Conservation (phyloP, 2,888 invertebrate species). For the Habrosyne pyritoides region DNA sequence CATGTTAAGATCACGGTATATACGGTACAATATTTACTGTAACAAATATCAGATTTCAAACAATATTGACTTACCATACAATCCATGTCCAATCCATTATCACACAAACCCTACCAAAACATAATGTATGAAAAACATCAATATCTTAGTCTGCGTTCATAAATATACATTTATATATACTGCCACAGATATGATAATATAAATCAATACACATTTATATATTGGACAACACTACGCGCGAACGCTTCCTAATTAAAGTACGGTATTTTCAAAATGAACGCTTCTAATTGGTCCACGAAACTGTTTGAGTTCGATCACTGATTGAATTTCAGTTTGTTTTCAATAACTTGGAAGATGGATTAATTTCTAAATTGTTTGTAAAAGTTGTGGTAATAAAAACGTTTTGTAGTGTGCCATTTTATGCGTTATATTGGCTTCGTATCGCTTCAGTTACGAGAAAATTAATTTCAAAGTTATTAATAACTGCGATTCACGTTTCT, state of each 20-base stretch:
- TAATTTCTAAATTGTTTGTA: neutral
- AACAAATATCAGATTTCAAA: neutral
- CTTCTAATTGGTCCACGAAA: conserved; percentile 28
- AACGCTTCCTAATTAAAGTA: conserved; percentile 22
- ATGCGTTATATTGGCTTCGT: neutral
- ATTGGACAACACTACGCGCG: conserved; percentile 13
- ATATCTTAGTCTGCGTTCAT: neutral
- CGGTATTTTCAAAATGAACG: conserved; percentile 23
- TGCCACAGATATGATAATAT: neutral
- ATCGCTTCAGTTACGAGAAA: neutral
- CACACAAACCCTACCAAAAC: neutral
- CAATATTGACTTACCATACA: neutral
- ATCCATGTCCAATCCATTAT: conserved; percentile 7
- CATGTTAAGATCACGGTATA: too few species aligned
- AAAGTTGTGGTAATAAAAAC: neutral
- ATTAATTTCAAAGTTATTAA: neutral
- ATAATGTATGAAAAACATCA: neutral
- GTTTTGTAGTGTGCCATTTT: neutral
- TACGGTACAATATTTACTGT: too few species aligned
- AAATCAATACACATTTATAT: conserved; percentile 7
- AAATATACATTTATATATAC: neutral
- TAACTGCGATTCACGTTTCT: neutral
- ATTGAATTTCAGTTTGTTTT: conserved; percentile 15
- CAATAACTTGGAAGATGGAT: neutral
- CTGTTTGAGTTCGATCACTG: conserved; percentile 18